These are phyloP conservation scores for Erebia epiphron DNA, from an alignment of 2,888 invertebrate genomes.

Conservation along the genomic window DNA sequence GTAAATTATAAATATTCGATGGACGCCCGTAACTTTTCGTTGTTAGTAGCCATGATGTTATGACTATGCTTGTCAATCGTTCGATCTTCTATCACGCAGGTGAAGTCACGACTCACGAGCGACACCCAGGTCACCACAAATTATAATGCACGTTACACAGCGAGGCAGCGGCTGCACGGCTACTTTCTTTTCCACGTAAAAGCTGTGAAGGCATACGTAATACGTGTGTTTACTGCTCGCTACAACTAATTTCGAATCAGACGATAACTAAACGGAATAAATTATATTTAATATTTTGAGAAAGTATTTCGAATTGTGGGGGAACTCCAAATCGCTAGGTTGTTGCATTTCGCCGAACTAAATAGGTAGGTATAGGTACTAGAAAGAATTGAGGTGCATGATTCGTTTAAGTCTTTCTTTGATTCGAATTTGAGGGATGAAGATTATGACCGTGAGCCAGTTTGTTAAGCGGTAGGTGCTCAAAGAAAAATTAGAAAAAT, in stretches of 20 bases:
- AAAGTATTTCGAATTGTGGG: constrained; percentile 9
- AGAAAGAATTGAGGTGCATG: too few relatives aligned
- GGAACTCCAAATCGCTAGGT: neutral
- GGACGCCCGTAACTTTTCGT: too few relatives aligned
- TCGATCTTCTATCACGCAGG: neutral
- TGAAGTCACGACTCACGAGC: constrained; percentile 8
- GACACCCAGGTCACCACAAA: constrained; percentile 24
- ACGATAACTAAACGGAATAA: constrained; percentile 39
- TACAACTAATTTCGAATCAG: constrained; percentile 37
- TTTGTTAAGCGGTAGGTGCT: too few relatives aligned
- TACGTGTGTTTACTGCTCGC: constrained; percentile 42
- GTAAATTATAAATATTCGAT: too few relatives aligned
- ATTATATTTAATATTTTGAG: constrained; percentile 31
- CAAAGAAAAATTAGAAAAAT: too few relatives aligned
- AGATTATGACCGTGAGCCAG: too few relatives aligned
- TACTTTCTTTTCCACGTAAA: constrained; percentile 46
- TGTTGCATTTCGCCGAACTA: neutral
- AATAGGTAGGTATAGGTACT: neutral
- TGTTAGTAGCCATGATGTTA: too few relatives aligned
- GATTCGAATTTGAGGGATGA: too few relatives aligned
- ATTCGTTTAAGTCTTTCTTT: too few relatives aligned
- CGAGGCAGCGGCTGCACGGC: constrained; percentile 24
- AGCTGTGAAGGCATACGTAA: constrained; percentile 40
- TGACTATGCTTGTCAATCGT: neutral
- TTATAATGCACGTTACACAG: constrained; percentile 31